These are phyloP conservation scores for Drosophila tropicalis DNA, from an alignment of 1,140 invertebrate genomes.

Conservation along the genomic window DNA sequence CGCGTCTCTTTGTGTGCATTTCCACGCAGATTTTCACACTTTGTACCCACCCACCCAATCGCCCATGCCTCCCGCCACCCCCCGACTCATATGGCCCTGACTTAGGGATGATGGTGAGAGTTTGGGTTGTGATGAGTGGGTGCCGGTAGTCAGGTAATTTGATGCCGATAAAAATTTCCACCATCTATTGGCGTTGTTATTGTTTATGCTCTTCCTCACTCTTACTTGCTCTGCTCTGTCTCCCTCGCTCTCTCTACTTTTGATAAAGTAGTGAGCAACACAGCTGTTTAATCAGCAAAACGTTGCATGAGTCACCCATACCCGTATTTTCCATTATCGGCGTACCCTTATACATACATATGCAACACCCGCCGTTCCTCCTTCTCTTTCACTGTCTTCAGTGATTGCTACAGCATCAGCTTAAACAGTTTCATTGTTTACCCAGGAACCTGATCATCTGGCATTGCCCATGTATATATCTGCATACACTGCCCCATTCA, in stretches of 20 bases:
- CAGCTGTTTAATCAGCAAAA: constrained; percentile 52
- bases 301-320: constrained; percentile 33
- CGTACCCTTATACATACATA: background rate
- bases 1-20: constrained; percentile 26
- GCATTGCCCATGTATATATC: constrained; percentile 3
- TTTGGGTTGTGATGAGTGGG: background rate
- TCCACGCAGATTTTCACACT: constrained; percentile 62
- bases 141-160: constrained; percentile 35
- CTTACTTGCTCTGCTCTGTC: constrained; percentile 31
- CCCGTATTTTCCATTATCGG: constrained; percentile 6
- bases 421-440: constrained; percentile 32
- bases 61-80: background rate
- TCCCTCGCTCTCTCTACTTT: constrained; percentile 10
- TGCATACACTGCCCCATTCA: background rate
- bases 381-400: too few species aligned
- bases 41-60: background rate
- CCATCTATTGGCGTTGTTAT: constrained; percentile 44
- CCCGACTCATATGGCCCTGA: constrained; percentile 50
- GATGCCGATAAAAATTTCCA: constrained; percentile 40
- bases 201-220: constrained; percentile 53
- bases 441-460: constrained; percentile 41
- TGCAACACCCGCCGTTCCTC: too few species aligned
- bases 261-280: constrained; percentile 16
- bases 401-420: background rate
- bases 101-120: constrained; percentile 14